Percentiles rank a stretch among this genome's conserved stretches.
These are phyloP conservation scores for Drosophila affinis DNA, from an alignment of 2,888 invertebrate species.

Conservation along the genomic window DNA sequence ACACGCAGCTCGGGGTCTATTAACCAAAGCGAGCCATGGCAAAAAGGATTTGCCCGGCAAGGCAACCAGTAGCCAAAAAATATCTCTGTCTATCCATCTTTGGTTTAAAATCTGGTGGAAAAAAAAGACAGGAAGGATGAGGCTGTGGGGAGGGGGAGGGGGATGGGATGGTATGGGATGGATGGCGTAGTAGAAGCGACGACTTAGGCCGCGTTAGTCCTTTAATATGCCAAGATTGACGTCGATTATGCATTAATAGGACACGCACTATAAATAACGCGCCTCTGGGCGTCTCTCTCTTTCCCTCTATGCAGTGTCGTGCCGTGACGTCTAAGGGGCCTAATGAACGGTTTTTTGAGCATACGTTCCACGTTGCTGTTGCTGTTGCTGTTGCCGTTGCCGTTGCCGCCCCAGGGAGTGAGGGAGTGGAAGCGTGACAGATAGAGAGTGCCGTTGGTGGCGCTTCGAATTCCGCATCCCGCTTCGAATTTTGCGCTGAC, in stretches of 20 bases:
- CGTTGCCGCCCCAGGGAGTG: slow-evolving; percentile 26
- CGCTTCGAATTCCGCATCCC: slow-evolving; percentile 52
- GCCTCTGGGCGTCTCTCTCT: slow-evolving; percentile 50
- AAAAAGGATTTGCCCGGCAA: slow-evolving; percentile 38
- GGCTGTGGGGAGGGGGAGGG: background rate
- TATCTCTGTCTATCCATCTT: slow-evolving; percentile 51
- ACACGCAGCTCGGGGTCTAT: slow-evolving; percentile 43
- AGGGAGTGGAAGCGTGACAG: slow-evolving; percentile 33
- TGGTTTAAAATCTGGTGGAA: slow-evolving; percentile 44
- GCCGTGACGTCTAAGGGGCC: slow-evolving; percentile 73
- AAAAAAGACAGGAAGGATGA: slow-evolving; percentile 27
- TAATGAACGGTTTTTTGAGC: slow-evolving; percentile 72
- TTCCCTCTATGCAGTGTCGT: slow-evolving; percentile 39
- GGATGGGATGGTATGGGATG: background rate
- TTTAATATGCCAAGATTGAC: slow-evolving; percentile 78
- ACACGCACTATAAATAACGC: slow-evolving; percentile 77
- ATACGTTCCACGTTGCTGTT: slow-evolving; percentile 56
- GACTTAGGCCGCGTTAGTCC: slow-evolving; percentile 64
- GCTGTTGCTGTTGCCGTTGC: slow-evolving; percentile 10
- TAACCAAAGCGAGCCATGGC: slow-evolving; percentile 35
- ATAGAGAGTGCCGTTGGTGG: slow-evolving; percentile 17
- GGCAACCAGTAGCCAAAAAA: slow-evolving; percentile 47
- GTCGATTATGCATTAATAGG: slow-evolving; percentile 73
- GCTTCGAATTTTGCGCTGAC: slow-evolving; percentile 76
- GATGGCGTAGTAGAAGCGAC: slow-evolving; percentile 21